These are phyloP conservation scores for Callosobruchus maculatus DNA, from an alignment of 2,888 invertebrate species.

Conservation along the genomic window DNA sequence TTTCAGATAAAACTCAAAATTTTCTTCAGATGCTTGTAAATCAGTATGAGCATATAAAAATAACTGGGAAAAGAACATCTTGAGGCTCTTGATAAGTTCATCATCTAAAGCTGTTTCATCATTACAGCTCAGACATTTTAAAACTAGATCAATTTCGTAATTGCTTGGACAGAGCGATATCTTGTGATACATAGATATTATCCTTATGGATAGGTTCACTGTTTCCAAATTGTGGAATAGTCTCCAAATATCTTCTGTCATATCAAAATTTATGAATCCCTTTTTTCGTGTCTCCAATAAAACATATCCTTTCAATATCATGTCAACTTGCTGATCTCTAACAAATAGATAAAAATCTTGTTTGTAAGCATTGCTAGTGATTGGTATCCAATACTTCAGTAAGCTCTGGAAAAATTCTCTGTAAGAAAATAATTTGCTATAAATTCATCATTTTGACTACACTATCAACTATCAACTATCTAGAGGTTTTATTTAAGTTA, in stretches of 20 bases:
- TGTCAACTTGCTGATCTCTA: constrained; percentile 14
- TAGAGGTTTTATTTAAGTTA: too few species aligned
- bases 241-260: constrained; percentile 12
- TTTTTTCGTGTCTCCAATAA: constrained; percentile 27
- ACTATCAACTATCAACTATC: neutral
- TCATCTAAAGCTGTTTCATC: constrained; percentile 11
- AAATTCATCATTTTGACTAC: neutral
- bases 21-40: constrained; percentile 12
- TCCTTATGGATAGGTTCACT: constrained; percentile 21
- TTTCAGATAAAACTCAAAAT: constrained; percentile 16
- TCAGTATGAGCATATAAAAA: constrained; percentile 19
- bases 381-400: constrained; percentile 34
- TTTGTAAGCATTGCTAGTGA: constrained; percentile 23
- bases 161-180: constrained; percentile 20
- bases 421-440: constrained; percentile 17
- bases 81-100: constrained; percentile 19
- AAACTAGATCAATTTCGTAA: constrained; percentile 19
- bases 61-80: constrained; percentile 23
- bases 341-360: constrained; percentile 26
- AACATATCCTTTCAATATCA: constrained; percentile 22
- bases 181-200: constrained; percentile 25
- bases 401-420: constrained; percentile 35
- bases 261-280: constrained; percentile 12
- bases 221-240: constrained; percentile 18
- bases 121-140: constrained; percentile 20